These are phyloP conservation scores for Parazoanthus darwini DNA, from an alignment of 92 coral and sea anemone genomes.

Conservation along the genomic window DNA sequence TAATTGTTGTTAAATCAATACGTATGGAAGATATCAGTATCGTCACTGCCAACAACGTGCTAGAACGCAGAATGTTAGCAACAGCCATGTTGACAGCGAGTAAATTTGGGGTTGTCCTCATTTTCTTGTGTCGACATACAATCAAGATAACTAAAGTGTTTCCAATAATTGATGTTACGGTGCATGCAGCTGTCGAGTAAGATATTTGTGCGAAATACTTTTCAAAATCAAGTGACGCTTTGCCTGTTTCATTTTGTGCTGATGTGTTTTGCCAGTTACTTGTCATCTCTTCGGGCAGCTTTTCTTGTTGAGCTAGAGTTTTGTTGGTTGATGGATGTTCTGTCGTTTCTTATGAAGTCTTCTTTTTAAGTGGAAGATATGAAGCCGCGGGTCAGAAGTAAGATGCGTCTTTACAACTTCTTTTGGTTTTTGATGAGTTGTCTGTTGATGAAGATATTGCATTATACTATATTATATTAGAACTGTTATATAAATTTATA, in stretches of 20 bases:
- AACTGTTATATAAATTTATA: too few relatives aligned
- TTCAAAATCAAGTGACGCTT: neutral
- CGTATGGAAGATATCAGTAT: neutral
- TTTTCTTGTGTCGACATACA: neutral
- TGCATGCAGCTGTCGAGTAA: neutral
- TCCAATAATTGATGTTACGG: neutral
- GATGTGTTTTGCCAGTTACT: neutral
- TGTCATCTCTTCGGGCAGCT: neutral
- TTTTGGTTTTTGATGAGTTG: too few relatives aligned
- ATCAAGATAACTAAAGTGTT: neutral
- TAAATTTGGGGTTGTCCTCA: constrained; percentile 23
- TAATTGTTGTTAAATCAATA: neutral
- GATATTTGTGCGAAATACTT: neutral
- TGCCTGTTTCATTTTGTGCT: neutral
- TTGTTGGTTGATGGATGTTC: neutral
- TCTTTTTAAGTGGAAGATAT: neutral
- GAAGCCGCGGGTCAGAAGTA: neutral
- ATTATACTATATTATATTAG: too few relatives aligned
- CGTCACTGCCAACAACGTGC: neutral
- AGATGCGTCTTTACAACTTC: neutral
- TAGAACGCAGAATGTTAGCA: neutral
- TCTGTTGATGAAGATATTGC: too few relatives aligned
- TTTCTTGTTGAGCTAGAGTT: neutral
- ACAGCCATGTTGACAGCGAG: constrained; percentile 14
- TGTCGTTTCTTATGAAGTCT: neutral